Base-by-base conservation (phyloP, 2,113 vertebrate species). In the Prunella himalayana region DNA sequence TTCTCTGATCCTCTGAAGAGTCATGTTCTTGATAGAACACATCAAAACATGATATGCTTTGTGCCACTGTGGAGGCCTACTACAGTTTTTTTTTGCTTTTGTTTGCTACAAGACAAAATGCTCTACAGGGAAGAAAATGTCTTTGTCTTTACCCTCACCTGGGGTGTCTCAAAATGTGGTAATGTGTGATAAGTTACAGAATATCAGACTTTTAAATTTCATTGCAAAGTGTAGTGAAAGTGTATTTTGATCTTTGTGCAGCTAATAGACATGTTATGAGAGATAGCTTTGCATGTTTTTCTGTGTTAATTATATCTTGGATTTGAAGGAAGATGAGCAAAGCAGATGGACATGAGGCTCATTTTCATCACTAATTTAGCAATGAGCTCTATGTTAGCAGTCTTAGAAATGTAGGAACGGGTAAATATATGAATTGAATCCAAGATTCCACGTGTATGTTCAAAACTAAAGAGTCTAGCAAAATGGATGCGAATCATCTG, bases 291-390 rank as follows among this genome's bases (percentile, higher is more conserved):
- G 50, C 42, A 42, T 69, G 91, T 89, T 72, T 82, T 86, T 70
- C 68, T 91, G 77, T 96, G 93, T 95, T 97, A 97, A 97, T 95
- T 90, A 66, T 90, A 92, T 92, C 64, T 84, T 72, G 45, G 37
- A 91, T 84, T 92, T 91, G 59, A 96, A 90, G 72, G 86, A 85
- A 80, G 45, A 86, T 73, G 69, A 88, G 90, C 42, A 65, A 97
- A 97, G 75, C 88, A 95, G 95, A 95, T 89, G 92, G 85, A 94
- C 81, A 41, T 41, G 60, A 90, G 60, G 51, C 85, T 96, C 63
- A 56, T 96, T 96, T 95, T 96, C 72, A 81, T 94, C 72, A 78
- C 90, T 88, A 83, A 96, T 95, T 96, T 96, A 95, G 79, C 85
- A 77, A 90, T 88, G 72, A 86, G 19, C 51, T 94, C 61, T 77